Percentiles rank a stretch among this genome's conserved stretches.
phyloP scores from a whole-genome alignment of 2,113 vertebrate species.

The Nothocercus julius region DNA sequence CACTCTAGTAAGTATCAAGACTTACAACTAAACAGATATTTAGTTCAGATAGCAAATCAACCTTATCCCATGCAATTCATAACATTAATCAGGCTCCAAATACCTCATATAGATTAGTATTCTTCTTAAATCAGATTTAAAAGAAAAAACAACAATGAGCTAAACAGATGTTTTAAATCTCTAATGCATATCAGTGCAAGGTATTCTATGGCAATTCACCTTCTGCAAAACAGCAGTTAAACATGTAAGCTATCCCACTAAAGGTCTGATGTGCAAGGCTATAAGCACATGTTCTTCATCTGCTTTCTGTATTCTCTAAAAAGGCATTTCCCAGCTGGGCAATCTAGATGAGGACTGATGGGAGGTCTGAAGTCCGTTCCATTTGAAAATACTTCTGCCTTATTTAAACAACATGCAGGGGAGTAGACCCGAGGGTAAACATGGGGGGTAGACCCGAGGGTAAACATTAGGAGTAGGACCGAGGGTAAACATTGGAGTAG shows the following conservation, averaged over 20 bases:
- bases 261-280: not conserved
- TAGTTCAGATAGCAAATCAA: not conserved
- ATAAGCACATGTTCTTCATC: not conserved
- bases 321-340: not conserved
- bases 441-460: too few relatives aligned
- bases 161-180: not conserved
- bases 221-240: not conserved
- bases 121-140: not conserved
- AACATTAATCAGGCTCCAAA: not conserved
- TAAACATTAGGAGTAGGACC: too few relatives aligned
- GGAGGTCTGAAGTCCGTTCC: not conserved
- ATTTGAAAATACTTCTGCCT: not conserved
- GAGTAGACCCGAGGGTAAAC: too few relatives aligned
- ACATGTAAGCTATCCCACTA: not conserved
- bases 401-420: not conserved
- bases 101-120: not conserved
- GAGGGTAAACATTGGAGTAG: too few relatives aligned
- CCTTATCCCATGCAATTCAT: not conserved
- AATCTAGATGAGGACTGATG: not conserved
- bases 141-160: not conserved
- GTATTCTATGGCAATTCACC: fast-evolving
- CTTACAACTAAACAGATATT: not conserved
- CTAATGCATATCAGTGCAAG: not conserved
- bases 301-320: not conserved
- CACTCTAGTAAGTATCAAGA: not conserved